Conservation (phyloP, 2,797 vertebrate species). For the Lophius americanus region DNA sequence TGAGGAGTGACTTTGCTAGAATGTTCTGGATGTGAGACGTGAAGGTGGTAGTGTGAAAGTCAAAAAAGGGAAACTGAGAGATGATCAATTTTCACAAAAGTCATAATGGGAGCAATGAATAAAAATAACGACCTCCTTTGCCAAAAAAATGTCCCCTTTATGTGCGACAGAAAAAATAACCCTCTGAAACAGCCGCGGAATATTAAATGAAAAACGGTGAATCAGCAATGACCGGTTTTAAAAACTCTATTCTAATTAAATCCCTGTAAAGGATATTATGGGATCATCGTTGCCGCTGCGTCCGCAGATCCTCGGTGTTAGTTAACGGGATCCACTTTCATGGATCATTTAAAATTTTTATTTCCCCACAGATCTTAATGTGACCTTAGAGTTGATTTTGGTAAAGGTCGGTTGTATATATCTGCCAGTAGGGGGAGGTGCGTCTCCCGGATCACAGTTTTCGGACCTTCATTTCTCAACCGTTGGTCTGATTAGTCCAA, state of each 20-base stretch:
- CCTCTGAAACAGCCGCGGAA: constrained; percentile 28
- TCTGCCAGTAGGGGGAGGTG: no score
- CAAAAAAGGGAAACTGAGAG: constrained; percentile 33
- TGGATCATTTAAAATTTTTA: no score
- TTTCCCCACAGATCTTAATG: no score
- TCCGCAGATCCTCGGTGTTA: no score
- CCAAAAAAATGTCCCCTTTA: constrained; percentile 34
- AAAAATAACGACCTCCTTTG: constrained; percentile 66
- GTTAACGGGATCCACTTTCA: no score
- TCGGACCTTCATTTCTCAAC: no score
- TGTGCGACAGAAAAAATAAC: constrained; percentile 58
- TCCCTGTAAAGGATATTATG: no score
- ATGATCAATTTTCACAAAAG: constrained; percentile 59
- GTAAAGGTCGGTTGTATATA: no score
- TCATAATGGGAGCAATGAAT: constrained; percentile 59
- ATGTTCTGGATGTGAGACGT: constrained; percentile 42
- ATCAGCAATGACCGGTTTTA: neutral
- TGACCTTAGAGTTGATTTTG: no score
- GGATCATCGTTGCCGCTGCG: no score
- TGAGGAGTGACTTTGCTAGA: constrained; percentile 44
- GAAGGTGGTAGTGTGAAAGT: constrained; percentile 38
- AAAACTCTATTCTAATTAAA: neutral
- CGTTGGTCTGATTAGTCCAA: no score
- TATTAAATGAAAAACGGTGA: constrained; percentile 12
- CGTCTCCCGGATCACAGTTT: no score